Evolutionary conservation across 2,113 vertebrate species (phyloP).

Genomic region (Macaca nemestrina): DNA sequence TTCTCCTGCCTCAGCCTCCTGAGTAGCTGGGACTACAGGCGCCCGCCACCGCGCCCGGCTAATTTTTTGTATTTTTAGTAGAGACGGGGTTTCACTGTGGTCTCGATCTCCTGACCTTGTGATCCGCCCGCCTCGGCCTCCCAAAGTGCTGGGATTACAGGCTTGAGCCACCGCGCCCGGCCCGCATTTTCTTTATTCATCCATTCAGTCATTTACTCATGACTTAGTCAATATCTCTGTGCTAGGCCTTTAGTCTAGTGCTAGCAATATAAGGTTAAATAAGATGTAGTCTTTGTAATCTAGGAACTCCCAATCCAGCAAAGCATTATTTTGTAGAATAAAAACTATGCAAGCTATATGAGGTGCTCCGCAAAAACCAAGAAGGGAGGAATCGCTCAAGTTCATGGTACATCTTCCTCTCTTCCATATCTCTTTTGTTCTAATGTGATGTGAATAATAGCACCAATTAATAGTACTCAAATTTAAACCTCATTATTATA

Average conservation of each 20-base stretch:
- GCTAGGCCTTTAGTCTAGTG: not conserved
- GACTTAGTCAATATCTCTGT: not conserved
- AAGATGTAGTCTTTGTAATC: not conserved
- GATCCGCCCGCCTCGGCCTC: too few relatives aligned
- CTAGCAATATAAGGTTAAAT: not conserved
- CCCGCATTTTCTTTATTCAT: not conserved
- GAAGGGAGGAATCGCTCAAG: not conserved
- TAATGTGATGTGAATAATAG: not conserved
- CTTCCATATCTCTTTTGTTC: not conserved
- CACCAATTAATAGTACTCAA: not conserved
- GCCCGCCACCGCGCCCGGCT: accelerated
- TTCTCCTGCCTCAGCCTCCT: too few relatives aligned
- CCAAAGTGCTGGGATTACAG: too few relatives aligned
- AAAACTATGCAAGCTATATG: not conserved
- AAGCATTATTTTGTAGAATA: not conserved
- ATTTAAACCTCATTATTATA: not conserved
- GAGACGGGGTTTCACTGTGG: too few relatives aligned
- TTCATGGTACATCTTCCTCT: not conserved
- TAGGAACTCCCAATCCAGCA: not conserved
- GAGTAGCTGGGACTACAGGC: too few relatives aligned
- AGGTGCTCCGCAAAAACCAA: not conserved
- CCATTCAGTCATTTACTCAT: not conserved
- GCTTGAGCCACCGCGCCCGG: accelerated
- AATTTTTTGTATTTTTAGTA: too few relatives aligned
- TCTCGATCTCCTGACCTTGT: too few relatives aligned